These are phyloP conservation scores for Coccyzus lansbergi DNA, from an alignment of 2,797 vertebrate genomes.

Conservation along the genomic window DNA sequence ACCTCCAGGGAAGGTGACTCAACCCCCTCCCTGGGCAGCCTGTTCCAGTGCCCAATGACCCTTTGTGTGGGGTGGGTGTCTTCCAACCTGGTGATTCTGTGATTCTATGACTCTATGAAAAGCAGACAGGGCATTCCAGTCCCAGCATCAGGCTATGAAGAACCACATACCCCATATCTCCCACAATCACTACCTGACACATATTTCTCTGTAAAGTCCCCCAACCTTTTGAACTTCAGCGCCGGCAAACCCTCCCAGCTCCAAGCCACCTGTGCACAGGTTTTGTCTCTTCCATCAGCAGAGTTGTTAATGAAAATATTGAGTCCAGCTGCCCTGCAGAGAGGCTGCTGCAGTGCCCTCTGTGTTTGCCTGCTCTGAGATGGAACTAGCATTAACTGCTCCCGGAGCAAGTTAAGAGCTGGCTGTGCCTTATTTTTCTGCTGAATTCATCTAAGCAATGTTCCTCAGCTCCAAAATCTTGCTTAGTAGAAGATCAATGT, in stretches of 20 bases:
- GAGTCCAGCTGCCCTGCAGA: not conserved
- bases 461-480: not conserved
- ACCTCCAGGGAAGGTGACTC: too few relatives aligned
- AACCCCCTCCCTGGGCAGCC: too few relatives aligned
- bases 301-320: not conserved
- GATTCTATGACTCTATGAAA: too few relatives aligned
- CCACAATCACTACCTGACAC: fast-evolving
- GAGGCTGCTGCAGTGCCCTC: not conserved
- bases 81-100: too few relatives aligned
- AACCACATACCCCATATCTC: not conserved
- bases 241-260: not conserved
- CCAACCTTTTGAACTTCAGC: not conserved
- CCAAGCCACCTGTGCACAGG: not conserved
- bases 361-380: not conserved
- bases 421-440: not conserved
- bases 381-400: not conserved
- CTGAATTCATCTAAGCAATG: not conserved
- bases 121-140: not conserved
- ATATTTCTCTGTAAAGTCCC: not conserved
- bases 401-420: not conserved
- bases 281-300: not conserved
- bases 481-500: not conserved
- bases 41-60: too few relatives aligned
- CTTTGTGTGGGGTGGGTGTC: too few relatives aligned
- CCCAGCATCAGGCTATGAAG: not conserved